Conservation (phyloP, 2,113 vertebrate species). For the Alouatta palliata region DNA sequence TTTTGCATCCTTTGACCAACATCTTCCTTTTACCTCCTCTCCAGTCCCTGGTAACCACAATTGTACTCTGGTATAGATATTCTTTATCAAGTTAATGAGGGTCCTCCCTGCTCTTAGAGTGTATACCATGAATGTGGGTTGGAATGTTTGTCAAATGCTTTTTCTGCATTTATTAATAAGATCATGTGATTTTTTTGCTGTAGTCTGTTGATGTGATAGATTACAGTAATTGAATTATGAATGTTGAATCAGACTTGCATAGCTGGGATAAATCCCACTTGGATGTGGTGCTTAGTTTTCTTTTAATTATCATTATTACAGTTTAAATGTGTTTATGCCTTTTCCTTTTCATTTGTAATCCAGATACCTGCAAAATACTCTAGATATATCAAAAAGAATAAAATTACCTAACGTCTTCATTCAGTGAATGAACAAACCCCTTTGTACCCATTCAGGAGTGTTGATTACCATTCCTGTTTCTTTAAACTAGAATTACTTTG, state of each 20-base stretch:
- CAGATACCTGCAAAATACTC: neutral
- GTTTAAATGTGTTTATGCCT: neutral
- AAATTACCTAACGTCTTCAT: neutral
- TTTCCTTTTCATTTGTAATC: neutral
- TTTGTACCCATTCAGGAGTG: neutral
- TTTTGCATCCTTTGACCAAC: neutral
- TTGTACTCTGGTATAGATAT: neutral
- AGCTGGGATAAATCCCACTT: neutral
- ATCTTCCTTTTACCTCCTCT: neutral
- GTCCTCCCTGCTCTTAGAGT: neutral
- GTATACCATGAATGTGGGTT: neutral
- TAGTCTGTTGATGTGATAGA: neutral
- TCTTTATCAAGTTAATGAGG: neutral
- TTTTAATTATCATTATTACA: conserved; percentile 16
- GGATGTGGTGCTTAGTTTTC: neutral
- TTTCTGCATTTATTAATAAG: neutral
- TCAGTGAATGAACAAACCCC: neutral
- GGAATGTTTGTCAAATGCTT: neutral
- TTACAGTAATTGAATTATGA: neutral
- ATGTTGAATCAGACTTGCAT: neutral
- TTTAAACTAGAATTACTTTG: neutral
- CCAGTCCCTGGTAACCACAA: neutral
- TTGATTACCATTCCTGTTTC: neutral
- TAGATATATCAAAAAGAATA: neutral
- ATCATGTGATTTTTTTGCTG: neutral